Conservation (phyloP, 2,888 invertebrate species). For the Cephus sareptanus region DNA sequence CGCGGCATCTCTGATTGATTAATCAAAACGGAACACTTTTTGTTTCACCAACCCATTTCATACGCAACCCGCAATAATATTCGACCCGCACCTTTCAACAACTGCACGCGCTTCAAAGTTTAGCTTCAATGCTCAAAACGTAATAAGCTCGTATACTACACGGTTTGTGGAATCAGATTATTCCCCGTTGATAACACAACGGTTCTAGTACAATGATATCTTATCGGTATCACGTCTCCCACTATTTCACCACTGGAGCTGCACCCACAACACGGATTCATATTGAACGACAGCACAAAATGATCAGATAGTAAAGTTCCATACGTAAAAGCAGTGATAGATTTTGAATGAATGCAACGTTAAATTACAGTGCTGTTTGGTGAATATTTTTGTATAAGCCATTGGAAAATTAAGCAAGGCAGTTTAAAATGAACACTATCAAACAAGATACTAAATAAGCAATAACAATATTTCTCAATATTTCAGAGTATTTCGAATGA, state of each 20-base stretch:
- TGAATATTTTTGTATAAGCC: neutral
- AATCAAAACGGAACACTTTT: neutral
- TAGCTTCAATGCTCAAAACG: neutral
- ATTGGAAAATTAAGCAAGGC: neutral
- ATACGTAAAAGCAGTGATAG: neutral
- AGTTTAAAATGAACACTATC: neutral
- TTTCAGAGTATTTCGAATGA: neutral
- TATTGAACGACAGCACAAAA: neutral
- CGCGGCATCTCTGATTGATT: constrained; percentile 39
- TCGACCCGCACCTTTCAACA: neutral
- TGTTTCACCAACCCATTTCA: neutral
- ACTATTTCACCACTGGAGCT: neutral
- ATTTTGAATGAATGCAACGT: neutral
- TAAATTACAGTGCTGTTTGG: neutral
- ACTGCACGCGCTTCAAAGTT: neutral
- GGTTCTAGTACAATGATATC: constrained; percentile 12
- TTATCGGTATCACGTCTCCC: constrained; percentile 12
- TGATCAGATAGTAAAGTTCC: neutral
- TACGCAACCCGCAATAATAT: neutral
- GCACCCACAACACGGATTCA: neutral
- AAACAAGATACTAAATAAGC: neutral
- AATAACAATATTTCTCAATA: neutral
- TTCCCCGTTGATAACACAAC: constrained; percentile 15
- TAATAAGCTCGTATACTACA: neutral
- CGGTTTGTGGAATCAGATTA: constrained; percentile 6